Conservation (phyloP, 2,888 invertebrate species). For the Ophraella communa region DNA sequence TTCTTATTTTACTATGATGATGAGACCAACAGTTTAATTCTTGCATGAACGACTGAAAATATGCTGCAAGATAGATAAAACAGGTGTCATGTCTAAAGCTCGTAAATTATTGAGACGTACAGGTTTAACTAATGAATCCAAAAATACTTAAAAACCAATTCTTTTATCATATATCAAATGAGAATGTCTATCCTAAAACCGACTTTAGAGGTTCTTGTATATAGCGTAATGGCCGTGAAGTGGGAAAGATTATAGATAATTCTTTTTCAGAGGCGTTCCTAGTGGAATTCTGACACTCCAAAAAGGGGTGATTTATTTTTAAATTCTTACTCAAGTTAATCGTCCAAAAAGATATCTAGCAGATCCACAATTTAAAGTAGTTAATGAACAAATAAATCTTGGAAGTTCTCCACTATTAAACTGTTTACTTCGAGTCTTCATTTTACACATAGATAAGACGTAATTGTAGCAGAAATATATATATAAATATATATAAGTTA, state of each 20-base stretch:
- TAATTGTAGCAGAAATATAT: too few relatives aligned
- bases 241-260: not conserved
- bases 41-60: not conserved
- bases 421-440: too few relatives aligned
- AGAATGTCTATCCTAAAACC: constrained; percentile 46
- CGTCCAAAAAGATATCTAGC: too few relatives aligned
- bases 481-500: too few relatives aligned
- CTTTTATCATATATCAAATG: constrained; percentile 48
- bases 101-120: constrained; percentile 46
- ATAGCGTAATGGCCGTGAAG: constrained; percentile 46
- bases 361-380: too few relatives aligned
- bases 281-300: too few relatives aligned
- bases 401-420: too few relatives aligned
- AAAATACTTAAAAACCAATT: constrained; percentile 50
- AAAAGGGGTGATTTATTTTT: not conserved
- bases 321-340: too few relatives aligned
- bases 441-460: too few relatives aligned
- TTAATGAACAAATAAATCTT: too few relatives aligned
- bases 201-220: constrained; percentile 43
- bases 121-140: constrained; percentile 55
- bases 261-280: not conserved
- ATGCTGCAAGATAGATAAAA: constrained; percentile 29
- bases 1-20: not conserved
- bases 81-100: constrained; percentile 53
- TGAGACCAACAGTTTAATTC: not conserved